These are phyloP conservation scores for Phenganax subtilis DNA, from an alignment of 92 coral and sea anemone genomes.

Conservation along the genomic window DNA sequence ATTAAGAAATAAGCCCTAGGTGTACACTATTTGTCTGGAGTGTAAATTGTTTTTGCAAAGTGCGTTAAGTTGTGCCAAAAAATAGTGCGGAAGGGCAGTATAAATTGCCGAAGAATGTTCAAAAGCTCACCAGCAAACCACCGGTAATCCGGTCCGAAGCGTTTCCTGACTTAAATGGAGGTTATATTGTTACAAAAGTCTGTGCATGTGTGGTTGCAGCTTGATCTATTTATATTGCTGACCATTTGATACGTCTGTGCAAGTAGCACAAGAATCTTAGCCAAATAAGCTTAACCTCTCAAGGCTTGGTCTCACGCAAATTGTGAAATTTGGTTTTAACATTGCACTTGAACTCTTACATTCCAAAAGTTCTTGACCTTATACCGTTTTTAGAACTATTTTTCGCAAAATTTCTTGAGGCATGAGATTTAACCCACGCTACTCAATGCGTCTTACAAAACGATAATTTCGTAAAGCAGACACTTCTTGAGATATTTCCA, in stretches of 20 bases:
- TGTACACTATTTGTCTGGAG: too few species aligned
- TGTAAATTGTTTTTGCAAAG: too few species aligned
- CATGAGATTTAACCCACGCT: too few species aligned
- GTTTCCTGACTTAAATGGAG: not conserved
- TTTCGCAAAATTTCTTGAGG: too few species aligned
- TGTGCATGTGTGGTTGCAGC: conserved; percentile 7
- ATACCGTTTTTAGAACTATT: not conserved
- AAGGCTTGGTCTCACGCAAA: conserved; percentile 18
- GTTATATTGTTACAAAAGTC: conserved; percentile 1
- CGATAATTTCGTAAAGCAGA: too few species aligned
- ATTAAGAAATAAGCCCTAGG: too few species aligned
- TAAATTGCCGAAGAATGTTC: not conserved
- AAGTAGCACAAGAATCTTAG: conserved; percentile 2
- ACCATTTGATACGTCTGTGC: conserved; percentile 13
- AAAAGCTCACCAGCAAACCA: not conserved
- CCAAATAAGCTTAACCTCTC: conserved; percentile 10
- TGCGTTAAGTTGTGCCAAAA: too few species aligned
- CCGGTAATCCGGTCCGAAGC: not conserved
- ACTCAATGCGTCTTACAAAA: too few species aligned
- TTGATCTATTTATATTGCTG: conserved; percentile 35
- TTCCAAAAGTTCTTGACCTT: conserved; percentile 25
- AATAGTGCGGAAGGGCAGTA: too few species aligned
- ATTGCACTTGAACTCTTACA: not conserved
- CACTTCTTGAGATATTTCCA: too few species aligned
- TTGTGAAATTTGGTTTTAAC: not conserved